Conservation (phyloP, 1,140 invertebrate genomes). For the Drusus annulatus region DNA sequence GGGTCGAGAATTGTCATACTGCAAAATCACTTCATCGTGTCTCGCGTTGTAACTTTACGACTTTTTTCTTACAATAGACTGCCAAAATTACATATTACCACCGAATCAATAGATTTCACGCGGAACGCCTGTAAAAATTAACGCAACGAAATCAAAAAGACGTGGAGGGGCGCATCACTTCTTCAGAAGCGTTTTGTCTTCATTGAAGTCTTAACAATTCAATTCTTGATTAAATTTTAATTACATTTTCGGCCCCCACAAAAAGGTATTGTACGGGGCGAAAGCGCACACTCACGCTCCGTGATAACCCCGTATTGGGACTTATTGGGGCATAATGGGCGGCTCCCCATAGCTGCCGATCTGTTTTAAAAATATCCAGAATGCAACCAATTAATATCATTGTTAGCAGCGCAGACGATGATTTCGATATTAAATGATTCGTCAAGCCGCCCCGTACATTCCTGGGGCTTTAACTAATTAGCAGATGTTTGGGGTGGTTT, state of each 20-base stretch:
- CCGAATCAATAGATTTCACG: not conserved
- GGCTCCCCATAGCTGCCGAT: conserved; percentile 49
- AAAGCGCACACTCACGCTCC: conserved; percentile 54
- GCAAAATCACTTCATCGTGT: too few relatives aligned
- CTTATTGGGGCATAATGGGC: conserved; percentile 31
- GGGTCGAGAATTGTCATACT: too few relatives aligned
- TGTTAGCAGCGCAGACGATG: conserved; percentile 52
- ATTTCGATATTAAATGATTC: conserved; percentile 58
- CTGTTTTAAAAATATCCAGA: conserved; percentile 56
- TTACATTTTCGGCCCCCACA: conserved; percentile 52
- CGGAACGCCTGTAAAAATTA: conserved; percentile 9
- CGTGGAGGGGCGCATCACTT: conserved; percentile 18
- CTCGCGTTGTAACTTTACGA: too few relatives aligned
- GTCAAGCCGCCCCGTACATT: conserved; percentile 42
- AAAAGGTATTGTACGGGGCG: conserved; percentile 54
- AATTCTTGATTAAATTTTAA: conserved; percentile 57
- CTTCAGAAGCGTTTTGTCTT: conserved; percentile 43
- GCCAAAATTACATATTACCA: not conserved
- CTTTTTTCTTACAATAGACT: not conserved
- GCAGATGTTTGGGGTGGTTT: conserved; percentile 55
- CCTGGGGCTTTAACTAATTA: conserved; percentile 53
- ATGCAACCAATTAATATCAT: conserved; percentile 59
- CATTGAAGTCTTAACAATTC: conserved; percentile 48
- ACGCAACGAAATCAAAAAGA: conserved; percentile 32
- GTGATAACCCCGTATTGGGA: conserved; percentile 48